Percentiles rank a stretch among this genome's conserved stretches.
Conservation (phyloP, 64 coral and sea anemone genomes). For the Porites lutea region DNA sequence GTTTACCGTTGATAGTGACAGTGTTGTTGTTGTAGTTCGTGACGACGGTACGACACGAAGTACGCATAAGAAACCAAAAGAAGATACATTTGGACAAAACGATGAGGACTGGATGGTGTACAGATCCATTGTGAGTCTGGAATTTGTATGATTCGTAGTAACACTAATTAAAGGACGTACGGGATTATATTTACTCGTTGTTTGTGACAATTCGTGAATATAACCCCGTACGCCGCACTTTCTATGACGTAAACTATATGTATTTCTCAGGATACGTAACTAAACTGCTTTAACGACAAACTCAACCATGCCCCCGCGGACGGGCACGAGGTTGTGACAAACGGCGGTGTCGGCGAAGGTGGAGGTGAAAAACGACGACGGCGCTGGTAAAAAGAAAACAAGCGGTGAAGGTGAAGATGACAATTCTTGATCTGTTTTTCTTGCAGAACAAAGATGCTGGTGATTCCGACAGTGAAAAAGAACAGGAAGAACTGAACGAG, state of each 20-base stretch:
- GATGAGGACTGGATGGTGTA: conserved; percentile 99
- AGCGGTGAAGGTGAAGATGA: no score
- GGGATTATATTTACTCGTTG: no score
- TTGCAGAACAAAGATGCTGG: conserved; percentile 98
- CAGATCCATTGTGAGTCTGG: conserved; percentile 88
- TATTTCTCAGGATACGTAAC: no score
- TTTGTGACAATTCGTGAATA: no score
- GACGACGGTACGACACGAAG: conserved; percentile 93
- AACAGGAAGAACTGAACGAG: conserved; percentile 97
- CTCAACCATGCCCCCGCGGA: no score
- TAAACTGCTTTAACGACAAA: no score
- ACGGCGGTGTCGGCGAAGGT: not conserved
- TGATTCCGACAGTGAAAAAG: conserved; percentile 99
- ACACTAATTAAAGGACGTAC: not conserved
- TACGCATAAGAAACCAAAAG: conserved; percentile 93
- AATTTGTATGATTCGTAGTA: not conserved
- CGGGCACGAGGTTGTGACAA: no score
- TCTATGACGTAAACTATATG: no score
- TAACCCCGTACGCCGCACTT: no score
- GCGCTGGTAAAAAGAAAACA: not conserved
- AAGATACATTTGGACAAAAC: conserved; percentile 98
- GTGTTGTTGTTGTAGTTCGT: conserved; percentile 64
- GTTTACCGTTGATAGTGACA: not conserved
- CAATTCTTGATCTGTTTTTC: not conserved
- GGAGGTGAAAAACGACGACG: not conserved